A percentile compares a stretch with the other conserved stretches of the same genome.
These are phyloP conservation scores for Cisticola juncidis DNA, from an alignment of 2,113 vertebrate genomes.

Conservation along the genomic window DNA sequence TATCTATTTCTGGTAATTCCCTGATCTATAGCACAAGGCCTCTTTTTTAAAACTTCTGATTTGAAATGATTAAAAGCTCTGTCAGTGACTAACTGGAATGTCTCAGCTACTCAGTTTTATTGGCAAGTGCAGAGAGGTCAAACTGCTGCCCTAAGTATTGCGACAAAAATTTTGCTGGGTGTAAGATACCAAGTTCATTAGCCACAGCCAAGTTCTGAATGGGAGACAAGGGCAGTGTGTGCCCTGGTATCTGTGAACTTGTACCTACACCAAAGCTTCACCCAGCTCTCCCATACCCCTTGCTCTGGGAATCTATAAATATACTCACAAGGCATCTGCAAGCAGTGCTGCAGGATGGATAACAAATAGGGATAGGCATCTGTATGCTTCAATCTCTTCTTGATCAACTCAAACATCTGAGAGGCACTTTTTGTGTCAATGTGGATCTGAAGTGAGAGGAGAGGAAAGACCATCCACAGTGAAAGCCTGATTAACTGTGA, in stretches of 20 bases:
- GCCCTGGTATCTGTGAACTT: neutral
- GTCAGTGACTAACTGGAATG: neutral
- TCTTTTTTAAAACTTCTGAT: neutral
- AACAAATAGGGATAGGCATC: slow-evolving; percentile 95
- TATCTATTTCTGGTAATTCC: slow-evolving; percentile 2
- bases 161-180: neutral
- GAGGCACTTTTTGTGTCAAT: slow-evolving; percentile 95
- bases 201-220: neutral
- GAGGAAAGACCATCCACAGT: neutral
- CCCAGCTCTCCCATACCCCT: neutral
- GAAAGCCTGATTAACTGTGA: neutral
- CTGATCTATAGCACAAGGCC: neutral
- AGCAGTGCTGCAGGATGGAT: slow-evolving; percentile 94
- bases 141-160: neutral
- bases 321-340: slow-evolving; percentile 95
- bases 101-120: neutral
- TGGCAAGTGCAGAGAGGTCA: neutral
- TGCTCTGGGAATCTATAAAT: neutral
- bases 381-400: slow-evolving; percentile 92
- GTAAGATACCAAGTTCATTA: neutral
- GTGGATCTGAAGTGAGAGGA: slow-evolving; percentile 77
- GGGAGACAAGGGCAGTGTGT: neutral
- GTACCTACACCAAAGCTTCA: neutral
- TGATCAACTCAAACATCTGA: slow-evolving; percentile 96
- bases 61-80: neutral